Percentiles rank a stretch among this genome's conserved stretches.
These are phyloP conservation scores for Epinephelus lanceolatus DNA, from an alignment of 2,113 vertebrate species.

Conservation along the genomic window DNA sequence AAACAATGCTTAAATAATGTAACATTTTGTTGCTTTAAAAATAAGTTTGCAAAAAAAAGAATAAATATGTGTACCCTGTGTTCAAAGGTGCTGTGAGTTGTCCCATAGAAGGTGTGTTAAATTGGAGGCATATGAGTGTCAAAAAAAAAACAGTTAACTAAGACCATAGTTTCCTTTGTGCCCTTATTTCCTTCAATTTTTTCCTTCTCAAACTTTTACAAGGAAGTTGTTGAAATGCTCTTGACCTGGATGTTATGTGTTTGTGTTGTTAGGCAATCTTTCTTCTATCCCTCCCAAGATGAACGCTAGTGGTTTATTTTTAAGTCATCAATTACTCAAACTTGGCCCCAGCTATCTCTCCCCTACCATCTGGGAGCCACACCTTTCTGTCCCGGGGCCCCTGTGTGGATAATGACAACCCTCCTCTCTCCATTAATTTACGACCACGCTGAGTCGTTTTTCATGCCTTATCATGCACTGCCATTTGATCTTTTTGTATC, in stretches of 20 bases:
- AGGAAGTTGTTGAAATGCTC: conserved; percentile 53
- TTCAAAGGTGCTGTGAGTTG: neutral
- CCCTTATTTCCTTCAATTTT: conserved; percentile 33
- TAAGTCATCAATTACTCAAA: conserved; percentile 97
- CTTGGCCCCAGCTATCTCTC: conserved; percentile 90
- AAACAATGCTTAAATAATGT: no score
- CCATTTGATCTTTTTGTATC: conserved; percentile 93
- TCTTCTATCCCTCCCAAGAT: conserved; percentile 87
- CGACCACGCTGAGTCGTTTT: conserved; percentile 89
- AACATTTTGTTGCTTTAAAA: no score
- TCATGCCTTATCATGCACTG: conserved; percentile 93
- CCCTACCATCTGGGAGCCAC: conserved; percentile 93
- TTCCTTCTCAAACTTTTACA: conserved; percentile 9
- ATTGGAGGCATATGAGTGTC: neutral
- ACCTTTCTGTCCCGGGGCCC: conserved; percentile 90
- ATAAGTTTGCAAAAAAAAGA: neutral
- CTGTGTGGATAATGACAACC: conserved; percentile 94
- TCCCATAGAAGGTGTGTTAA: neutral
- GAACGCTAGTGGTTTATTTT: conserved; percentile 91
- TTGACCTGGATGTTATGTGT: conserved; percentile 80
- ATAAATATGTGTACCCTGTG: no score
- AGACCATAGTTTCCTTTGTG: neutral
- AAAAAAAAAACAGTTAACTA: neutral
- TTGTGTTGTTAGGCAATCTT: conserved; percentile 79
- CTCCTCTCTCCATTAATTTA: conserved; percentile 95